Percentiles rank a stretch among this genome's conserved stretches.
Conservation (phyloP, 1,140 invertebrate genomes). For the Leptinotarsa undecemlineata region DNA sequence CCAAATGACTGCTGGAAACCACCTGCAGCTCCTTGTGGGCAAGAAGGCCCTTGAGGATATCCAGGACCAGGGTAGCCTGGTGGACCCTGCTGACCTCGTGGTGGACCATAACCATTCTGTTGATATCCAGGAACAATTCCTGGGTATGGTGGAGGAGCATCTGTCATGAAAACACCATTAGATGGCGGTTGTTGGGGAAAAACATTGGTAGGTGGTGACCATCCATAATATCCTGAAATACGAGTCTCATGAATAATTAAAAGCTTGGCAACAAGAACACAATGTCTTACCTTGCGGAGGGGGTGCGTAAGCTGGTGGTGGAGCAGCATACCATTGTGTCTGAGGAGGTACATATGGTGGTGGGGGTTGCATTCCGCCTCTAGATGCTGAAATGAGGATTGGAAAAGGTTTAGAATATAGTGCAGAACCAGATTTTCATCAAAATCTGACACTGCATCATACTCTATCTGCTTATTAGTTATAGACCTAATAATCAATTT, state of each 20-base stretch:
- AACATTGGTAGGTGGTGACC: slow-evolving; percentile 81
- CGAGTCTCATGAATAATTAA: too few species aligned
- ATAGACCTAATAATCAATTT: too few species aligned
- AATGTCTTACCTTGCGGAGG: slow-evolving; percentile 59
- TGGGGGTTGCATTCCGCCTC: slow-evolving; percentile 65
- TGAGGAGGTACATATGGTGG: slow-evolving; percentile 84
- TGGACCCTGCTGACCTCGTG: slow-evolving; percentile 40
- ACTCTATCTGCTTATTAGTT: too few species aligned
- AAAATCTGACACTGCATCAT: too few species aligned
- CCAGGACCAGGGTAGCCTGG: slow-evolving; percentile 44
- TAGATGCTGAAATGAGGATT: slow-evolving; percentile 37
- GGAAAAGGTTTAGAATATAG: neutral
- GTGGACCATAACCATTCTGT: slow-evolving; percentile 40
- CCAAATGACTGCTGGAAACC: slow-evolving; percentile 40
- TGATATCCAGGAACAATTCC: slow-evolving; percentile 64
- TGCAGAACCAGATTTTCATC: neutral
- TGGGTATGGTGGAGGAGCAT: slow-evolving; percentile 93
- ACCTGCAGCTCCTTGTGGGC: slow-evolving; percentile 40
- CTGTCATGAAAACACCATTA: slow-evolving; percentile 87
- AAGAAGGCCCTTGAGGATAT: slow-evolving; percentile 48
- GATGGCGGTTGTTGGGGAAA: slow-evolving; percentile 71
- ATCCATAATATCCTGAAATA: slow-evolving; percentile 81
- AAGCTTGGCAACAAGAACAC: too few species aligned
- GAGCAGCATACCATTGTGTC: slow-evolving; percentile 84
- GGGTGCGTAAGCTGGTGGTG: slow-evolving; percentile 86